Conservation (phyloP, 2,113 vertebrate species). For the Ranitomeya imitator region DNA sequence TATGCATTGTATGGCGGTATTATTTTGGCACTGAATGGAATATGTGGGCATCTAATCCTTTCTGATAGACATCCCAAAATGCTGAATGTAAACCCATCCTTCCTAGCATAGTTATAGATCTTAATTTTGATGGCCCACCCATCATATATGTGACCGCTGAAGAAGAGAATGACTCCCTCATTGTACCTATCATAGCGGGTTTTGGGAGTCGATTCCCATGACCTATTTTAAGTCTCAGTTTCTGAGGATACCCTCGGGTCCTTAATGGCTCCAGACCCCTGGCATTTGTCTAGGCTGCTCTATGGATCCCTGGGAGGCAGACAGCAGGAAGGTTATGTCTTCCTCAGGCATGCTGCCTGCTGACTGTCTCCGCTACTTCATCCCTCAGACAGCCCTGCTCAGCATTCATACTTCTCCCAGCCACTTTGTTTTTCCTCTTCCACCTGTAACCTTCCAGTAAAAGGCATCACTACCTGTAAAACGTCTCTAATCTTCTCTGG, state of each 20-base stretch:
- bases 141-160: too few relatives aligned
- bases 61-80: too few relatives aligned
- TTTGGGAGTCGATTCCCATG: too few relatives aligned
- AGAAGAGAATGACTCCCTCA: too few relatives aligned
- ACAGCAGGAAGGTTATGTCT: background rate
- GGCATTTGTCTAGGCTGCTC: background rate
- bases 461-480: slow-evolving; percentile 27
- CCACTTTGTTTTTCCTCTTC: background rate
- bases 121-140: too few relatives aligned
- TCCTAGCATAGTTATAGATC: too few relatives aligned
- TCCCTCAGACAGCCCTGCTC: background rate
- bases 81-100: too few relatives aligned
- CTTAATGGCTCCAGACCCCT: background rate
- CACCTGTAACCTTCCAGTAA: background rate
- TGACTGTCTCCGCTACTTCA: slow-evolving; percentile 7
- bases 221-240: background rate
- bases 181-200: too few relatives aligned
- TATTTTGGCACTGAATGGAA: too few relatives aligned
- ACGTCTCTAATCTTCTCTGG: background rate
- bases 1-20: too few relatives aligned
- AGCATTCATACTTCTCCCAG: background rate
- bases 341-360: background rate
- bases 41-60: too few relatives aligned
- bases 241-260: background rate
- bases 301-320: background rate